Evolutionary conservation across 2,797 vertebrate species (phyloP).

Genomic region (Telmatherina bonti): DNA sequence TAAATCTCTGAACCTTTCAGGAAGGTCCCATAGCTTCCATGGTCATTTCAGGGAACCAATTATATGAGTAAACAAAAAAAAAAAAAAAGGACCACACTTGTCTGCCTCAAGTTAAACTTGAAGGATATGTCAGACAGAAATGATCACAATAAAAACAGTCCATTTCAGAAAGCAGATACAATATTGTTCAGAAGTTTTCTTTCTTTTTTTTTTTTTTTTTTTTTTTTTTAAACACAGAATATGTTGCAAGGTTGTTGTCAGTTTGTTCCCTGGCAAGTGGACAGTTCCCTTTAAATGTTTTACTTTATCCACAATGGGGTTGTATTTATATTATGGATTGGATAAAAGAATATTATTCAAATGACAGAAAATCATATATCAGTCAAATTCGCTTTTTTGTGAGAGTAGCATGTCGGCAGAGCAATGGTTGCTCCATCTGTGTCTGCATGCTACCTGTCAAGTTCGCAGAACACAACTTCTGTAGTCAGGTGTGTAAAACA

Average conservation of each 20-base stretch:
- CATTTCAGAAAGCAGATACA: neutral
- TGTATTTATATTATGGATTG: no score
- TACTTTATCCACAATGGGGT: no score
- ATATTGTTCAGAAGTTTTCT: neutral
- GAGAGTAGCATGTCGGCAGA: conserved; percentile 2
- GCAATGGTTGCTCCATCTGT: neutral
- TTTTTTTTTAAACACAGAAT: neutral
- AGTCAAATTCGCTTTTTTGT: no score
- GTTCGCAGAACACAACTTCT: neutral
- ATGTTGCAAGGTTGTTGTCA: conserved; percentile 8
- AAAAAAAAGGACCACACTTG: neutral
- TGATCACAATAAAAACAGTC: neutral
- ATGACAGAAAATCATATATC: no score
- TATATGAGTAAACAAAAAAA: neutral
- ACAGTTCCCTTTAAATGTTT: neutral
- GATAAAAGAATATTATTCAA: no score
- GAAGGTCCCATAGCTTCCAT: neutral
- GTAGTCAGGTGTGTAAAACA: conserved; percentile 14
- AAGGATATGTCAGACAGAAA: conserved; percentile 8
- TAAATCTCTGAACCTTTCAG: neutral
- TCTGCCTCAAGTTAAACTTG: neutral
- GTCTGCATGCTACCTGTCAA: conserved; percentile 1
- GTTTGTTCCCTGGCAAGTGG: no score
- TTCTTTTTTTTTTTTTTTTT: neutral
- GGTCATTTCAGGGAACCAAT: neutral